These are phyloP conservation scores for Macquaria ambigua DNA, from an alignment of 2,113 vertebrate genomes.

Conservation along the genomic window DNA sequence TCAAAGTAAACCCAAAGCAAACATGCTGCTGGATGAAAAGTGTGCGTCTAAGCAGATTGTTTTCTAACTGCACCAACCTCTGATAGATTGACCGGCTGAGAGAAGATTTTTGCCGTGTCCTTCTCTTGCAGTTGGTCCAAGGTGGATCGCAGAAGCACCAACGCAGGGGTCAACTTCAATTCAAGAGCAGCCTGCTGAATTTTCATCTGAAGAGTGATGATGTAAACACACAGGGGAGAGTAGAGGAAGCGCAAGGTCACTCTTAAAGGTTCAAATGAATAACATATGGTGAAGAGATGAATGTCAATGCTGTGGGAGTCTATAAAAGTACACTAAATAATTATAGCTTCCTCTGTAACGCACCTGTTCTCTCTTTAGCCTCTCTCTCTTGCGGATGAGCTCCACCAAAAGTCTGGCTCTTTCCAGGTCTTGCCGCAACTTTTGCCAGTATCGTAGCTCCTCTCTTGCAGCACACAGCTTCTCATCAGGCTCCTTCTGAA, in stretches of 20 bases:
- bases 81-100: constrained; percentile 91
- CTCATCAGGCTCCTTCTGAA: constrained; percentile 93
- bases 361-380: constrained; percentile 97
- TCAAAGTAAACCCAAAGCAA: not conserved
- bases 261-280: constrained; percentile 9
- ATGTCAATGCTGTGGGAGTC: not conserved
- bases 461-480: constrained; percentile 93
- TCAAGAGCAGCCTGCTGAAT: constrained; percentile 94
- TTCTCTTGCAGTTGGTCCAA: constrained; percentile 97
- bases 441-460: constrained; percentile 98
- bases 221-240: constrained; percentile 14
- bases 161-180: constrained; percentile 92
- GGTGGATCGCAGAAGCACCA: constrained; percentile 92
- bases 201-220: constrained; percentile 86
- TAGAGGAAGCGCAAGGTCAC: constrained; percentile 17
- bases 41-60: not conserved
- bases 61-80: constrained; percentile 87
- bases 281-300: not conserved
- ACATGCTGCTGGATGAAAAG: not conserved
- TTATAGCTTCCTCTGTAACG: not conserved
- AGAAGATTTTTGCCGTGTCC: constrained; percentile 94
- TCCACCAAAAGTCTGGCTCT: constrained; percentile 94
- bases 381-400: constrained; percentile 96
- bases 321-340: not conserved
- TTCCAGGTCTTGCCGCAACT: constrained; percentile 95